phyloP scores from a whole-genome alignment of 2,113 vertebrate species.

The Pao palembangensis region DNA sequence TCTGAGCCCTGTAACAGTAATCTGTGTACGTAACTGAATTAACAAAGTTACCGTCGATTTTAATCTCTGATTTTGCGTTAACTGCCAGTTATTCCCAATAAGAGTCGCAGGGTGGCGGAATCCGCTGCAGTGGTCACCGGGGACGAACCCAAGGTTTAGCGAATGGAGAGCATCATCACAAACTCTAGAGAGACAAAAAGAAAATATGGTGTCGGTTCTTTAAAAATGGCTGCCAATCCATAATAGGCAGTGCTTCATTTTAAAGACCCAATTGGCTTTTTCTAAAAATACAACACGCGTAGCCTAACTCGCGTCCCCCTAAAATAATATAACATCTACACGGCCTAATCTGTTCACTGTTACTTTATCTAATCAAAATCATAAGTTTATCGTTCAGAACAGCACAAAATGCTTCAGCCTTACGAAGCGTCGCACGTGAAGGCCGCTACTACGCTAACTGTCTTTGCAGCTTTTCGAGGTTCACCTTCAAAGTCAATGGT shows the following conservation, averaged over 20 bases:
- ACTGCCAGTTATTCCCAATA: not conserved
- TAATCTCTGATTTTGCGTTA: not conserved
- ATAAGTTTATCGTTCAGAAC: no score
- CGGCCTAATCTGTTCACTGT: no score
- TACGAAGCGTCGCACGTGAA: not conserved
- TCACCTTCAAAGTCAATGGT: conserved; percentile 93
- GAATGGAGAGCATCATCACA: conserved; percentile 78
- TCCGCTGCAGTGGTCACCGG: no score
- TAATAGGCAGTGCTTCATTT: no score
- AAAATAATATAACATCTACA: no score
- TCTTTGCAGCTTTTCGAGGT: not conserved
- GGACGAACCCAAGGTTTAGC: conserved; percentile 27
- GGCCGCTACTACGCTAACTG: not conserved
- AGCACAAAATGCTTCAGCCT: no score
- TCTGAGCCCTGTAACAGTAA: conserved; percentile 2
- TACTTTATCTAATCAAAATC: no score
- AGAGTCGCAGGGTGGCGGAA: no score
- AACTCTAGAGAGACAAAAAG: conserved; percentile 64
- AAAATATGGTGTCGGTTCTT: not conserved
- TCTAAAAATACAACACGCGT: no score
- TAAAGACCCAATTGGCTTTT: no score
- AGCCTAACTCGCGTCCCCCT: no score
- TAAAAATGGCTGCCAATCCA: not conserved
- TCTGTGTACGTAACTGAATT: conserved; percentile 2
- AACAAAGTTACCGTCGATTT: not conserved